Evolutionary conservation across 2,888 invertebrate genomes (phyloP).

Genomic region (Drosophila emarginata): DNA sequence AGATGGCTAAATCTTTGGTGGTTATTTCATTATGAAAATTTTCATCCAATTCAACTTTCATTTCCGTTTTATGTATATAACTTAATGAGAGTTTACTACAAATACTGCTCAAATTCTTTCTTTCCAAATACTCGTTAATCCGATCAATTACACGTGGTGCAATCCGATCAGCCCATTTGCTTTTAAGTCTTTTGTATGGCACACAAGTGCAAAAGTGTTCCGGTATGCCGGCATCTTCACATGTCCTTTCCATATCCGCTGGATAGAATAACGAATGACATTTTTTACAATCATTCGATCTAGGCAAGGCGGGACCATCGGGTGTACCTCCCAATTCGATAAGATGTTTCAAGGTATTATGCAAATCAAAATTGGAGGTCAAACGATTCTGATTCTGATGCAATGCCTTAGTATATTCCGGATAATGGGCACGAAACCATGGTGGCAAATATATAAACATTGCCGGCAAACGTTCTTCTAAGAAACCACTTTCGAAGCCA

Average conservation of each 20-base stretch:
- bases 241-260: slow-evolving; percentile 85
- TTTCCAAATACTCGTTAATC: slow-evolving; percentile 54
- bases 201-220: slow-evolving; percentile 89
- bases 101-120: slow-evolving; percentile 45
- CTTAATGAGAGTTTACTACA: slow-evolving; percentile 43
- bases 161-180: slow-evolving; percentile 41
- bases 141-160: slow-evolving; percentile 42
- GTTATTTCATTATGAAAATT: slow-evolving; percentile 18
- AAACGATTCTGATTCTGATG: slow-evolving; percentile 85
- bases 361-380: slow-evolving; percentile 88
- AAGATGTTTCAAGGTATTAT: slow-evolving; percentile 87
- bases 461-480: slow-evolving; percentile 89
- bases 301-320: slow-evolving; percentile 53
- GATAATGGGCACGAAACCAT: slow-evolving; percentile 84
- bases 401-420: slow-evolving; percentile 84
- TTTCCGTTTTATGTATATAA: slow-evolving; percentile 54
- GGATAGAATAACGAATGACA: slow-evolving; percentile 86
- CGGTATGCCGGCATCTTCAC: slow-evolving; percentile 86
- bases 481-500: slow-evolving; percentile 86
- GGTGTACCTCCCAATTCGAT: slow-evolving; percentile 79
- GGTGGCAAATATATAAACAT: slow-evolving; percentile 87
- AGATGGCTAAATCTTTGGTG: slow-evolving; percentile 27
- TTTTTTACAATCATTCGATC: slow-evolving; percentile 84
- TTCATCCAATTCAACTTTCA: slow-evolving; percentile 32
- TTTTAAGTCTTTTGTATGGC: slow-evolving; percentile 41